phyloP scores from a whole-genome alignment of 2,113 vertebrate genomes.

The Alosa alosa region DNA sequence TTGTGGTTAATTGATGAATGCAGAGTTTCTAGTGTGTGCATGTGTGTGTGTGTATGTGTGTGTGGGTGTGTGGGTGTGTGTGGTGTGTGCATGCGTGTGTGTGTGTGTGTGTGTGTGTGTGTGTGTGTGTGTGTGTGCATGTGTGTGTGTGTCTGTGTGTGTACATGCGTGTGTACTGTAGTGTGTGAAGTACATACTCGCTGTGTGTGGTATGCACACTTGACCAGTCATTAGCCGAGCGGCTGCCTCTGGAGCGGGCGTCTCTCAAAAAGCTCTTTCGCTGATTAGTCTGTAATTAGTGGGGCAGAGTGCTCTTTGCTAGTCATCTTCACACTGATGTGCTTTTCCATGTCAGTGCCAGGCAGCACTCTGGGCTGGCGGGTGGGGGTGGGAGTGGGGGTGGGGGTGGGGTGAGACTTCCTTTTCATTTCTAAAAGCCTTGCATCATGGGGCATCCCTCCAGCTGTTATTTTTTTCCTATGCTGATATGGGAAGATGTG shows the following conservation, averaged over 20 bases:
- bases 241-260: not conserved
- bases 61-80: not conserved
- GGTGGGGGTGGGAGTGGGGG: not conserved
- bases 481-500: not conserved
- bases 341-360: not conserved
- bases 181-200: not conserved
- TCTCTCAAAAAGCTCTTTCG: not conserved
- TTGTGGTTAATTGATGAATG: not conserved
- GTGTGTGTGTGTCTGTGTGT: not conserved
- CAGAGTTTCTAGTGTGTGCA: not conserved
- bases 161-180: not conserved
- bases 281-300: constrained; percentile 1
- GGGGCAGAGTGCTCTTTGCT: not conserved
- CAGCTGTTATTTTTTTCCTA: not conserved
- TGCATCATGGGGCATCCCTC: not conserved
- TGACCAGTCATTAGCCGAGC: not conserved
- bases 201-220: not conserved
- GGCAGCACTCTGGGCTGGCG: not conserved
- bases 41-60: not conserved
- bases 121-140: not conserved
- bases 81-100: not conserved
- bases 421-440: not conserved
- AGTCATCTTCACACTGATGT: not conserved
- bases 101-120: not conserved
- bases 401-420: not conserved